These are phyloP conservation scores for Mya arenaria DNA, from an alignment of 1,140 invertebrate genomes.

Conservation along the genomic window DNA sequence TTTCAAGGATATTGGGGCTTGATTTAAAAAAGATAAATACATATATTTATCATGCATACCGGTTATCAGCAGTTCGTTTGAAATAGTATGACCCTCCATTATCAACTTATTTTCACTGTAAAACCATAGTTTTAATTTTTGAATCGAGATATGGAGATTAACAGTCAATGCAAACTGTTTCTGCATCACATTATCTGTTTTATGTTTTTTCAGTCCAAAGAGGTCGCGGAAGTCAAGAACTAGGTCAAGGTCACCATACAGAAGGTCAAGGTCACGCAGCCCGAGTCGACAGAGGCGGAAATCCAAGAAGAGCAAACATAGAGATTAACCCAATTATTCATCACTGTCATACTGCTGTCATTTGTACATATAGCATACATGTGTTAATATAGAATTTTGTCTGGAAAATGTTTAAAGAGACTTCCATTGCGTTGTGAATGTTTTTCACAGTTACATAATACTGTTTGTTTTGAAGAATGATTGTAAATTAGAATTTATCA, in stretches of 20 bases:
- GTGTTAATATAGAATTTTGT: too few relatives aligned
- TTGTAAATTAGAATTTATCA: too few relatives aligned
- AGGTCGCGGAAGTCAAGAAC: constrained; percentile 71
- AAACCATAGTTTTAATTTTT: not conserved
- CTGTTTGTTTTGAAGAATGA: too few relatives aligned
- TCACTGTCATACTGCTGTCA: too few relatives aligned
- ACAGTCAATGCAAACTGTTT: not conserved
- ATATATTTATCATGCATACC: not conserved
- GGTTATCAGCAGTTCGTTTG: not conserved
- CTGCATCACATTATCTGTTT: not conserved
- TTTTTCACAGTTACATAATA: too few relatives aligned
- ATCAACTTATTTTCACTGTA: not conserved
- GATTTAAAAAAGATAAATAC: not conserved
- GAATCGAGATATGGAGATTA: too few relatives aligned
- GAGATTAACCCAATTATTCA: too few relatives aligned
- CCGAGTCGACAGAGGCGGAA: constrained; percentile 71
- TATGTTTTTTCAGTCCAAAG: constrained; percentile 71
- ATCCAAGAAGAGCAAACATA: constrained; percentile 75
- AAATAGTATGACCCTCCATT: not conserved
- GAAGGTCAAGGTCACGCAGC: constrained; percentile 65
- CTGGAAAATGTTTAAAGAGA: too few relatives aligned
- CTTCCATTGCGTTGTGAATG: too few relatives aligned
- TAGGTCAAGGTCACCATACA: constrained; percentile 68
- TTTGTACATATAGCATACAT: too few relatives aligned
- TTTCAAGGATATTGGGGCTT: too few relatives aligned